These are phyloP conservation scores for Doris montereyensis DNA, from an alignment of 2,888 invertebrate genomes.

Conservation along the genomic window DNA sequence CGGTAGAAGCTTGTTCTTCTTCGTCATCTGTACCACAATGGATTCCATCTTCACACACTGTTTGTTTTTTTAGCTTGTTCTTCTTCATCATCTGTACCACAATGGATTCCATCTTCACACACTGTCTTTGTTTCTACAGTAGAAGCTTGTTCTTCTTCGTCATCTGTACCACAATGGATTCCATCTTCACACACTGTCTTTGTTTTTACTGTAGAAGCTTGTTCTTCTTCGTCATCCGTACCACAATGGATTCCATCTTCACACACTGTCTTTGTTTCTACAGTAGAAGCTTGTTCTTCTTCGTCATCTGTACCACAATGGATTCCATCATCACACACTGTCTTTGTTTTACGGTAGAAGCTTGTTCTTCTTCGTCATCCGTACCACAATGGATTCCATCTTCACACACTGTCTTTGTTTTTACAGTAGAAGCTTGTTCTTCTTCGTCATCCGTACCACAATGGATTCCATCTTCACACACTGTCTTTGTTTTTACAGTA, in stretches of 20 bases:
- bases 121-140: conserved; percentile 30
- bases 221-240: conserved; percentile 39
- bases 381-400: conserved; percentile 56
- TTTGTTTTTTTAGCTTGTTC: background rate
- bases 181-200: conserved; percentile 48
- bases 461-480: conserved; percentile 49
- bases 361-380: conserved; percentile 44
- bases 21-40: conserved; percentile 49
- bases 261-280: conserved; percentile 26
- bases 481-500: conserved; percentile 31
- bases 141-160: conserved; percentile 41
- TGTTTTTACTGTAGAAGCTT: background rate
- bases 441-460: conserved; percentile 52
- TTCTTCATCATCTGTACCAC: conserved; percentile 45
- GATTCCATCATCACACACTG: conserved; percentile 47
- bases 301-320: conserved; percentile 48
- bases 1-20: no score
- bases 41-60: conserved; percentile 46
- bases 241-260: conserved; percentile 41
- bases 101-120: conserved; percentile 49
- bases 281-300: conserved; percentile 29
- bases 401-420: conserved; percentile 44
- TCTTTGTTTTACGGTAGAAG: conserved; percentile 30
- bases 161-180: conserved; percentile 51
- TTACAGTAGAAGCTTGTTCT: conserved; percentile 27